Conservation (phyloP, 2,888 invertebrate species). For the Rhagium mordax region DNA sequence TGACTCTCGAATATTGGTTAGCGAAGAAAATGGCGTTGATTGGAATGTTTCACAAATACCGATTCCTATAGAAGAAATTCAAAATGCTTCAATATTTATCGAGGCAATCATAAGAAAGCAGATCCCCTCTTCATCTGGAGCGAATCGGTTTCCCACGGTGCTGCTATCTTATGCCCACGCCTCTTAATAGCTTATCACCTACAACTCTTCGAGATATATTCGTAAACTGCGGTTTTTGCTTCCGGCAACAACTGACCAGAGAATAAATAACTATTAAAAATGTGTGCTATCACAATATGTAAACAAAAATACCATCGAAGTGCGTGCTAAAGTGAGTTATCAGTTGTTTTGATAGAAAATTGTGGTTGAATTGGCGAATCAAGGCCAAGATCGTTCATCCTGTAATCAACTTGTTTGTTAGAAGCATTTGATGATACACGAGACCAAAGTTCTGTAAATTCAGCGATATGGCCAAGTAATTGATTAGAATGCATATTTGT, state of each 20-base stretch:
- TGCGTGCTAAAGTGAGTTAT: not conserved
- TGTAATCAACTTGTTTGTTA: too few relatives aligned
- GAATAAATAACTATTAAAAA: not conserved
- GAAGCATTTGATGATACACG: too few relatives aligned
- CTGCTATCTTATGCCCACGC: conserved; percentile 43
- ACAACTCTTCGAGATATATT: conserved; percentile 32
- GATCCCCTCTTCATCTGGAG: not conserved
- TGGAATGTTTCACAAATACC: too few relatives aligned
- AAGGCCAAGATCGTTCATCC: too few relatives aligned
- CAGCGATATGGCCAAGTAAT: not conserved
- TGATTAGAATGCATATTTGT: not conserved
- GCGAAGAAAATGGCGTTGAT: too few relatives aligned
- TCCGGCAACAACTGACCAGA: conserved; percentile 17
- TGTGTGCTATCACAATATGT: not conserved
- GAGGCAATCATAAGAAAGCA: not conserved
- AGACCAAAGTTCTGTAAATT: too few relatives aligned
- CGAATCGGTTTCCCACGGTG: conserved; percentile 44
- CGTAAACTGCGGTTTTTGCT: conserved; percentile 38
- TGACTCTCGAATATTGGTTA: too few relatives aligned
- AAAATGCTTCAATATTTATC: not conserved
- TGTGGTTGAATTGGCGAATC: not conserved
- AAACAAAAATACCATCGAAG: not conserved
- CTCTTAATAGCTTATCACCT: conserved; percentile 37
- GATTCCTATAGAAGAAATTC: not conserved
- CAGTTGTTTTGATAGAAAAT: not conserved